phyloP scores from a whole-genome alignment of 2,113 vertebrate genomes.

The Petrocephalus microphthalmus region DNA sequence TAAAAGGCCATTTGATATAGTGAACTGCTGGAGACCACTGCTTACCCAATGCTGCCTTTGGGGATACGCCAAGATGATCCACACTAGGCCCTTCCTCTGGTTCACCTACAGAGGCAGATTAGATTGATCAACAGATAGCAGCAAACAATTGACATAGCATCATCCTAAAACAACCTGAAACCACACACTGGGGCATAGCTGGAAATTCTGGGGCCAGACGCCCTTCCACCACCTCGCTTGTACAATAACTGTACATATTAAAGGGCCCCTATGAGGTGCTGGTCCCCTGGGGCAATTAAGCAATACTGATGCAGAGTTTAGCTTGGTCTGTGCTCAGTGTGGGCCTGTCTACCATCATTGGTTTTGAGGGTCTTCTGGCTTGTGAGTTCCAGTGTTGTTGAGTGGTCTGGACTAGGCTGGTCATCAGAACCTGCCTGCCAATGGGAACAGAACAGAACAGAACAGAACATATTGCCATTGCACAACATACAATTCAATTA shows the following conservation, averaged over 20 bases:
- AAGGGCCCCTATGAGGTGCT: background rate
- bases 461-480: background rate
- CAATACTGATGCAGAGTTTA: background rate
- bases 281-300: background rate
- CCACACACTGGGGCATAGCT: background rate
- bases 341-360: background rate
- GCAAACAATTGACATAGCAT: background rate
- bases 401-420: background rate
- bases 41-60: conserved; percentile 74
- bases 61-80: conserved; percentile 72
- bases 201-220: too few species aligned
- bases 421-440: background rate
- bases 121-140: background rate
- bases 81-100: conserved; percentile 73
- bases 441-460: background rate
- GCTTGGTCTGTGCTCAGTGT: too few species aligned
- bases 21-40: background rate
- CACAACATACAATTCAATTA: background rate
- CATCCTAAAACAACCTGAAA: background rate
- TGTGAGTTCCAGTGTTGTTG: background rate
- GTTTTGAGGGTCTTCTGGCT: background rate
- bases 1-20: background rate
- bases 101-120: conserved; percentile 50
- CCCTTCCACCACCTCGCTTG: background rate
- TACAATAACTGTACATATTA: background rate